Evolutionary conservation across 2,888 invertebrate species (phyloP).

Genomic region (Drosophila gaucha): DNA sequence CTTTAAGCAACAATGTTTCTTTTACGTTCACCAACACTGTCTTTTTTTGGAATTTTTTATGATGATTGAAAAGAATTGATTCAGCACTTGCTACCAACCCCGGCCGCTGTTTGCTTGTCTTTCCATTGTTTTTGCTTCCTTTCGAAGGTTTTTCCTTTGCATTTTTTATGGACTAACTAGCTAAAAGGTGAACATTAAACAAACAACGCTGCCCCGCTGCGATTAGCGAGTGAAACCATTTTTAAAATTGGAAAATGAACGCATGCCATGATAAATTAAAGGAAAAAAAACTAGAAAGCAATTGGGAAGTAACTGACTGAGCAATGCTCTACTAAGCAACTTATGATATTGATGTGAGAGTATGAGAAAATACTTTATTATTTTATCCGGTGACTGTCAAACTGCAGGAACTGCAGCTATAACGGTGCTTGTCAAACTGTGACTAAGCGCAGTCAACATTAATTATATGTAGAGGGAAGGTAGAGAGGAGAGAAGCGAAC

Average conservation of each 20-base stretch:
- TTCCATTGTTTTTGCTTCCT: not conserved
- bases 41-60: not conserved
- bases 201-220: conserved; percentile 36
- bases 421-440: not conserved
- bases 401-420: not conserved
- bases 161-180: conserved; percentile 32
- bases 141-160: conserved; percentile 10
- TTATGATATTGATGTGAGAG: too few relatives aligned
- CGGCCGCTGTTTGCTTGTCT: conserved; percentile 15
- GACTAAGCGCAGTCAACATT: not conserved
- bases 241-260: conserved; percentile 50
- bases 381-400: not conserved
- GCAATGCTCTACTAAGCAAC: not conserved
- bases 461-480: too few relatives aligned
- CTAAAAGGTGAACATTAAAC: conserved; percentile 39
- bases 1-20: conserved; percentile 9
- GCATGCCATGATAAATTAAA: conserved; percentile 30
- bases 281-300: not conserved
- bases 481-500: too few relatives aligned
- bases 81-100: not conserved
- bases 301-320: not conserved
- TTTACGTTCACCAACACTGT: conserved; percentile 13
- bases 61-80: conserved; percentile 20
- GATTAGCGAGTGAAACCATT: conserved; percentile 42
- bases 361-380: not conserved